phyloP scores from a whole-genome alignment of 2,797 vertebrate genomes.

The Smutsia gigantea region DNA sequence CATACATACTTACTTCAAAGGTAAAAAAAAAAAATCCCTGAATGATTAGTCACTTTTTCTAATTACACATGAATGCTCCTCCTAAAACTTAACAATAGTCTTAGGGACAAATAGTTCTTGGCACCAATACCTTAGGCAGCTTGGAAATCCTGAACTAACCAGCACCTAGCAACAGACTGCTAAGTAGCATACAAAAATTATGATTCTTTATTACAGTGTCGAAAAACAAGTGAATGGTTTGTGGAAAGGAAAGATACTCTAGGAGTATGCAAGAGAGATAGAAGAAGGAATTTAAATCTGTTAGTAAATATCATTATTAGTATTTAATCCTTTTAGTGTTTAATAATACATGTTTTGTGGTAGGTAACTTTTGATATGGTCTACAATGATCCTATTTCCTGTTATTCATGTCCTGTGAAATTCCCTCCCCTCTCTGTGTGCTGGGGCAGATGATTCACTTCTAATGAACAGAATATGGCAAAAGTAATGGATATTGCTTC shows the following conservation, averaged over 20 bases:
- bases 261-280: not conserved
- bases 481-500: not conserved
- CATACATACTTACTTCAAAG: constrained; percentile 17
- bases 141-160: not conserved
- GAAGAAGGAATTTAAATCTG: not conserved
- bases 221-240: not conserved
- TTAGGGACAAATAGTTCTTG: not conserved
- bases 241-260: not conserved
- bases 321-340: not conserved
- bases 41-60: not conserved
- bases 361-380: not conserved
- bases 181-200: not conserved
- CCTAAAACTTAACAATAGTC: not conserved
- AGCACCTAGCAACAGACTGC: not conserved
- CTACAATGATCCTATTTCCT: not conserved
- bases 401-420: not conserved
- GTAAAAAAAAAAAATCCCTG: not conserved
- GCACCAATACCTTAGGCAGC: not conserved
- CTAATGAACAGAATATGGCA: not conserved
- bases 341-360: not conserved
- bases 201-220: not conserved
- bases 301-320: not conserved
- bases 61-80: not conserved
- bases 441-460: not conserved
- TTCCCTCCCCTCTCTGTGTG: accelerated